A percentile compares a stretch with the other conserved stretches of the same genome.
Conservation (phyloP, 35 echinoderm and acorn worm species). For the Ophiothrix spiculata region DNA sequence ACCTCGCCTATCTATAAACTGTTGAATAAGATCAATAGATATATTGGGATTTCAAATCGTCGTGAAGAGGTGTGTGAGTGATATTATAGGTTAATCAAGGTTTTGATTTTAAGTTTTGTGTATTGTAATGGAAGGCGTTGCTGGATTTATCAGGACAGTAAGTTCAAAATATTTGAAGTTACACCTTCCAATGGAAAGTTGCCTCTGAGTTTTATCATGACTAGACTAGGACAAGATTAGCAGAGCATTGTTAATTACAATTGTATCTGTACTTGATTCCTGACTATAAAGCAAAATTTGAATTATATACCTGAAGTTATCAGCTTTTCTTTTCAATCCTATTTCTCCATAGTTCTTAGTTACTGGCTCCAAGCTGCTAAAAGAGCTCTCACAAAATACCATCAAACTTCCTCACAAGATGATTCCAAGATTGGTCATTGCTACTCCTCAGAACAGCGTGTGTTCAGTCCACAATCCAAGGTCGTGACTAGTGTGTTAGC, state of each 20-base stretch:
- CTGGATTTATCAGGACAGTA: too few relatives aligned
- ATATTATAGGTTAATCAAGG: too few relatives aligned
- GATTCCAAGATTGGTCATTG: not conserved
- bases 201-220: too few relatives aligned
- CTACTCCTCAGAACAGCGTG: slow-evolving; percentile 17
- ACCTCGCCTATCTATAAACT: too few relatives aligned
- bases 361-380: not conserved
- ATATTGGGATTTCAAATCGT: too few relatives aligned
- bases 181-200: too few relatives aligned
- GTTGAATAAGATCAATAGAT: too few relatives aligned
- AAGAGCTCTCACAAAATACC: not conserved
- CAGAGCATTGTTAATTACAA: not conserved
- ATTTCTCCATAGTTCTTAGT: not conserved
- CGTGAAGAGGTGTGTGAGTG: too few relatives aligned
- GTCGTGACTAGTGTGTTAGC: not conserved
- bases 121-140: not conserved
- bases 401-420: slow-evolving; percentile 22
- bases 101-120: not conserved
- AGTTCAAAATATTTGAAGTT: too few relatives aligned
- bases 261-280: not conserved
- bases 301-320: not conserved
- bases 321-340: not conserved
- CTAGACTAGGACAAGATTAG: not conserved
- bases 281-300: not conserved
- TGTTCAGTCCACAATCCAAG: slow-evolving; percentile 14